These are phyloP conservation scores for Numenius arquata DNA, from an alignment of 2,113 vertebrate genomes.

Conservation along the genomic window DNA sequence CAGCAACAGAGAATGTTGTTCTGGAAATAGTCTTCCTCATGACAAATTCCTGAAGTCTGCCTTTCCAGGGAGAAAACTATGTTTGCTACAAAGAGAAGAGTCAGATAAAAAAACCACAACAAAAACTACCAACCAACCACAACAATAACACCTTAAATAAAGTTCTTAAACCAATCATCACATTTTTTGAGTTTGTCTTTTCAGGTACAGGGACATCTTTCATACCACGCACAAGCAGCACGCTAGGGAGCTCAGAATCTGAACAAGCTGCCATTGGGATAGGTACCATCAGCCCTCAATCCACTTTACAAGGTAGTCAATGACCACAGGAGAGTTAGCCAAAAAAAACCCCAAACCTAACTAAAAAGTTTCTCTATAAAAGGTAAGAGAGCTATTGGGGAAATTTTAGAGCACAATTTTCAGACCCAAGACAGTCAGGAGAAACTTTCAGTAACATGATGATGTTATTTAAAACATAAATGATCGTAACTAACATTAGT, in stretches of 20 bases:
- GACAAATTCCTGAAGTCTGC: not conserved
- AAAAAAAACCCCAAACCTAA: not conserved
- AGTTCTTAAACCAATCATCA: not conserved
- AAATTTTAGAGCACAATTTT: not conserved
- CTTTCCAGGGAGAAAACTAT: not conserved
- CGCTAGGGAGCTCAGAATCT: not conserved
- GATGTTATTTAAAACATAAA: not conserved
- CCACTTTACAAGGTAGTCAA: not conserved
- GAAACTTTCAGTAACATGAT: not conserved
- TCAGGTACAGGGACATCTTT: not conserved
- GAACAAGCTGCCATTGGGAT: not conserved
- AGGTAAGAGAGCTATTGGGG: not conserved
- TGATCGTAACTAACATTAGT: not conserved
- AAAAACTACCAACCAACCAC: not conserved
- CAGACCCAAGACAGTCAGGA: not conserved
- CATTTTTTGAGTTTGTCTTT: not conserved
- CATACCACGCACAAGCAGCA: accelerated
- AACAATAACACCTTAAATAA: not conserved
- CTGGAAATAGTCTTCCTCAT: not conserved
- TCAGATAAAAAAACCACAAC: not conserved
- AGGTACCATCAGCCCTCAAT: not conserved
- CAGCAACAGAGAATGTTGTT: not conserved
- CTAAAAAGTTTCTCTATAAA: not conserved
- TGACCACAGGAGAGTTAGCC: not conserved
- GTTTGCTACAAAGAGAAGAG: not conserved